phyloP scores from a whole-genome alignment of 1,140 invertebrate species.

The Lordiphosa clarofinis region DNA sequence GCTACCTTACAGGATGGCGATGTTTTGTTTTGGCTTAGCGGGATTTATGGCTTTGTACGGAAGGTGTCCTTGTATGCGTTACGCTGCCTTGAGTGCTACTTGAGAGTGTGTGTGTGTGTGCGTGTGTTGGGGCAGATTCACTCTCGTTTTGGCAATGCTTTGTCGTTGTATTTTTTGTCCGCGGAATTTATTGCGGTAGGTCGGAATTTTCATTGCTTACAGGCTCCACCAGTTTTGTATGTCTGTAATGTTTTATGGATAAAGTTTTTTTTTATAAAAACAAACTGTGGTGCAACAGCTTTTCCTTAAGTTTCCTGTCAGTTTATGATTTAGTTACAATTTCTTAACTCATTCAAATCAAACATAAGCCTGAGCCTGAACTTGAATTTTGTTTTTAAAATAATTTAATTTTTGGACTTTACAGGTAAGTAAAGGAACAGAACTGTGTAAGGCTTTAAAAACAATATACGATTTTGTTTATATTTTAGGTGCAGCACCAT shows the following conservation, averaged over 20 bases:
- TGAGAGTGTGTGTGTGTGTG: too few relatives aligned
- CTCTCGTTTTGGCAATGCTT: conserved; percentile 57
- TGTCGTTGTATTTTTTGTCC: conserved; percentile 27
- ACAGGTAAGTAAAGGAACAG: neutral
- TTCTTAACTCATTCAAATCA: neutral
- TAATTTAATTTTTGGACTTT: neutral
- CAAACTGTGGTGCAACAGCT: conserved; percentile 24
- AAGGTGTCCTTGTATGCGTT: conserved; percentile 34
- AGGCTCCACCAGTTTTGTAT: neutral
- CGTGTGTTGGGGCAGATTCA: conserved; percentile 46
- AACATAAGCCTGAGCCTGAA: neutral
- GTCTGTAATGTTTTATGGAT: conserved; percentile 38
- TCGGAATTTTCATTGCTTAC: conserved; percentile 74
- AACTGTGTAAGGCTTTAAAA: neutral
- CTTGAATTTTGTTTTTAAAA: neutral
- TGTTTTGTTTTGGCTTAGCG: conserved; percentile 67
- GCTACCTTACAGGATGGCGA: conserved; percentile 11
- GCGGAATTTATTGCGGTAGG: conserved; percentile 77
- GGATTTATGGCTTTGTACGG: conserved; percentile 57
- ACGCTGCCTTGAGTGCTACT: conserved; percentile 29
- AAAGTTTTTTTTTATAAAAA: conserved; percentile 25
- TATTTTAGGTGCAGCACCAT: neutral
- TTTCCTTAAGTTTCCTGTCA: conserved; percentile 1
- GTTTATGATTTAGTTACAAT: neutral
- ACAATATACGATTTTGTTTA: neutral